Percentiles rank a stretch among this genome's conserved stretches.
These are phyloP conservation scores for Drosophila trapezifrons DNA, from an alignment of 1,140 invertebrate species.

Conservation along the genomic window DNA sequence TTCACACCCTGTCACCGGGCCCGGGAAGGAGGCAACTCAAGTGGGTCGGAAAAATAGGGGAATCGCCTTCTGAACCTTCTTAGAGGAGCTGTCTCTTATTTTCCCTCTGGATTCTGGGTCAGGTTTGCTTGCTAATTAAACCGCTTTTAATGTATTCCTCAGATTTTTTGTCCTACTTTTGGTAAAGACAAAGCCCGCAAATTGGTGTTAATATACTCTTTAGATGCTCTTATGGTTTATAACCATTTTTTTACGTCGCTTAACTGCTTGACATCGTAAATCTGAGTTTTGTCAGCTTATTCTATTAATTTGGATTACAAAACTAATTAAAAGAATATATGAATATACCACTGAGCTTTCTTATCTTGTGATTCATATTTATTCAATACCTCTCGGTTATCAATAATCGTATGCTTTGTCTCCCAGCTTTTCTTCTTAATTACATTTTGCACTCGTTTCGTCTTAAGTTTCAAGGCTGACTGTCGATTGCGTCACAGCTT, in stretches of 20 bases:
- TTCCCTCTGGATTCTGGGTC: constrained; percentile 8
- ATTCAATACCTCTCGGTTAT: neutral
- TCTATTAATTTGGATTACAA: neutral
- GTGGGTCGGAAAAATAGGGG: constrained; percentile 8
- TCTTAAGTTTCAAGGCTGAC: constrained; percentile 18
- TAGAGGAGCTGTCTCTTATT: constrained; percentile 1
- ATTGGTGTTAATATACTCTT: neutral
- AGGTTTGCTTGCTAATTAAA: constrained; percentile 30
- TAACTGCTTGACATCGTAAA: neutral
- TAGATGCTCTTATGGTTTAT: neutral
- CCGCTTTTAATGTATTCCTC: constrained; percentile 19
- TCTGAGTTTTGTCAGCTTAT: neutral
- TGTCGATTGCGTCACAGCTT: constrained; percentile 5
- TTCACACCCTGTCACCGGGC: constrained; percentile 35
- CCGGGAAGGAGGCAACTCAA: neutral
- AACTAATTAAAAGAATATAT: too few relatives aligned
- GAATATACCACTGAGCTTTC: neutral
- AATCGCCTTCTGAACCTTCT: constrained; percentile 24
- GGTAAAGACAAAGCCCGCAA: neutral
- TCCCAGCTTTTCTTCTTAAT: constrained; percentile 1
- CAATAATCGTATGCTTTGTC: neutral
- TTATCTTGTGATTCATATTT: neutral
- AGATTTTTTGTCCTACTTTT: constrained; percentile 25
- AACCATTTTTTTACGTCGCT: neutral
- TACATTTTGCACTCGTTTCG: constrained; percentile 3